phyloP scores from a whole-genome alignment of 2,888 invertebrate species.

The Hyposoter dolosus region DNA sequence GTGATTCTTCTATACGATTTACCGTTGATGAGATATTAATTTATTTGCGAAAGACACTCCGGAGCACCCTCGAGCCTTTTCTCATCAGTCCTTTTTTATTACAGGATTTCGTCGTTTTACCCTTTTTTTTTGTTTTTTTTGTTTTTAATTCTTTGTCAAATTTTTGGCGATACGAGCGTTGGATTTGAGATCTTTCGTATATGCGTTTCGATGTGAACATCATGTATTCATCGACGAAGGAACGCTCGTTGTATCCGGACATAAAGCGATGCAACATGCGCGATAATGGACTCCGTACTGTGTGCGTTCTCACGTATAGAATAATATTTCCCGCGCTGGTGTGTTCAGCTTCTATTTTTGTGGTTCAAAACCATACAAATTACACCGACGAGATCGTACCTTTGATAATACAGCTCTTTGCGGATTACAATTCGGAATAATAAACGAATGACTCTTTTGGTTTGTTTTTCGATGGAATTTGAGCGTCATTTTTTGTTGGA shows the following conservation, averaged over 20 bases:
- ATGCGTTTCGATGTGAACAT: conserved; percentile 1
- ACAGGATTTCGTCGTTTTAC: too few relatives aligned
- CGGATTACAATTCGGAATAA: background rate
- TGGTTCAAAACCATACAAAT: background rate
- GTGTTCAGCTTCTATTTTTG: conserved; percentile 1
- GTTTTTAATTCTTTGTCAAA: too few relatives aligned
- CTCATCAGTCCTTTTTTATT: too few relatives aligned
- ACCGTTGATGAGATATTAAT: background rate
- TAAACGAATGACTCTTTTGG: background rate
- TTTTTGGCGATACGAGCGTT: too few relatives aligned
- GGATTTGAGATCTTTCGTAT: background rate
- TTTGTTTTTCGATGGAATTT: background rate
- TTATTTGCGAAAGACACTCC: background rate
- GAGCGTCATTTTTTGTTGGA: background rate
- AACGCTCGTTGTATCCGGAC: conserved; percentile 9
- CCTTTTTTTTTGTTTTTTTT: background rate
- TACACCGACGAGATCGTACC: background rate
- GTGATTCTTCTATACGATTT: background rate
- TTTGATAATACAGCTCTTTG: background rate
- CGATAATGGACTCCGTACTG: conserved; percentile 46
- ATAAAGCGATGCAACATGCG: conserved; percentile 17
- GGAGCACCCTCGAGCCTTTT: background rate
- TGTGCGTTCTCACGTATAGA: conserved; percentile 29
- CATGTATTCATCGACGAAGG: conserved; percentile 16
- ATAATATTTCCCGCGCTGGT: conserved; percentile 32